Percentiles rank a stretch among this genome's conserved stretches.
Conservation (phyloP, 2,797 vertebrate genomes). For the Adelosebastes latens region DNA sequence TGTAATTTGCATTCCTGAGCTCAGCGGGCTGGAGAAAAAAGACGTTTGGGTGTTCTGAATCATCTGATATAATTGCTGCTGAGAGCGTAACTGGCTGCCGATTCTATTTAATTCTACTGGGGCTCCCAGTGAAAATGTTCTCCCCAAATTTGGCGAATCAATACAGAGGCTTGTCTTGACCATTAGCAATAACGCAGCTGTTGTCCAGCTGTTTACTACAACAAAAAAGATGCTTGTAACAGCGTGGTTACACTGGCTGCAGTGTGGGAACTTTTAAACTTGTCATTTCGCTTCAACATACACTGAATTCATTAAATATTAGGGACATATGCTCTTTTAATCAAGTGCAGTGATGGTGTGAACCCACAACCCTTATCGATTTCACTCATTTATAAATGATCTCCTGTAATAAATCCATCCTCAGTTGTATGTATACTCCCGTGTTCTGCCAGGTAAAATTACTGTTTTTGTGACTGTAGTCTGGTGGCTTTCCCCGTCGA, state of each 20-base stretch:
- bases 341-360: neutral
- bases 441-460: no score
- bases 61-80: conserved; percentile 71
- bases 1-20: conserved; percentile 80
- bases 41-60: conserved; percentile 65
- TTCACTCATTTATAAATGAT: neutral
- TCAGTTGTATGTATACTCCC: no score
- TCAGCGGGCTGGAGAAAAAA: conserved; percentile 58
- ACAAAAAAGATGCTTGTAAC: neutral
- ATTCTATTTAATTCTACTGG: conserved; percentile 53
- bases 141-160: conserved; percentile 56
- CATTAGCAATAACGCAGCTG: conserved; percentile 33
- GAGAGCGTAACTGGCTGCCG: conserved; percentile 60
- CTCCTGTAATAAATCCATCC: neutral
- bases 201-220: conserved; percentile 51
- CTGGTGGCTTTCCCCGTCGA: no score
- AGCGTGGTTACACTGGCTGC: neutral
- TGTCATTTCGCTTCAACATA: neutral
- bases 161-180: conserved; percentile 14
- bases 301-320: neutral
- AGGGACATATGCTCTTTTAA: neutral
- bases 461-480: no score
- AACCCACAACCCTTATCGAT: neutral
- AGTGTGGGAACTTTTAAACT: neutral
- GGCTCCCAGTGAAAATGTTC: conserved; percentile 38